These are phyloP conservation scores for Mola mola DNA, from an alignment of 2,113 vertebrate species.

Conservation along the genomic window DNA sequence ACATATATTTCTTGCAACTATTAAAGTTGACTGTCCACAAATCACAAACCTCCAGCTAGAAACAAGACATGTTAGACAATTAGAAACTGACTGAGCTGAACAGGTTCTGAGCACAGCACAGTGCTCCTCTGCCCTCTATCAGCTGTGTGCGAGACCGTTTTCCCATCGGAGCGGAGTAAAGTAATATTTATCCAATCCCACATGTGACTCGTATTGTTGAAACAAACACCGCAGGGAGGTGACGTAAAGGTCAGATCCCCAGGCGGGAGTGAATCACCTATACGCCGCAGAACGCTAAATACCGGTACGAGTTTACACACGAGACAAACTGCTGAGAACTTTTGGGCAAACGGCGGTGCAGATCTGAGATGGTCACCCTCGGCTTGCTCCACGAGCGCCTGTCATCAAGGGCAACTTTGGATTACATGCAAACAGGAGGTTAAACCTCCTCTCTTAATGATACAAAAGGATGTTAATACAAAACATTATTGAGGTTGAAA, in stretches of 20 bases:
- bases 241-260: slow-evolving; percentile 41
- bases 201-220: slow-evolving; percentile 37
- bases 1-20: too few relatives aligned
- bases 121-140: slow-evolving; percentile 11
- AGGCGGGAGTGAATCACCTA: slow-evolving; percentile 4
- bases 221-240: slow-evolving; percentile 25
- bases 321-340: slow-evolving; percentile 4
- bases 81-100: too few relatives aligned
- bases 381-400: neutral
- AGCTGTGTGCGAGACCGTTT: slow-evolving; percentile 11
- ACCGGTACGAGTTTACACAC: slow-evolving; percentile 49
- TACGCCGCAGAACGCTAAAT: slow-evolving; percentile 31
- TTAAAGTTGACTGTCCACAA: too few relatives aligned
- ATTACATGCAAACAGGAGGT: slow-evolving; percentile 35
- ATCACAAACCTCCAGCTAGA: too few relatives aligned
- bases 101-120: neutral
- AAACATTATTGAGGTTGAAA: neutral
- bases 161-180: slow-evolving; percentile 32
- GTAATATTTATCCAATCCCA: slow-evolving; percentile 24
- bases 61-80: too few relatives aligned
- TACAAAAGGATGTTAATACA: neutral
- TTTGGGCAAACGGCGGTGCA: neutral
- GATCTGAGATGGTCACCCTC: slow-evolving; percentile 1
- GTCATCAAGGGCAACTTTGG: slow-evolving; percentile 9
- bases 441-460: neutral